These are phyloP conservation scores for Crotophaga sulcirostris DNA, from an alignment of 2,113 vertebrate genomes.

Conservation along the genomic window DNA sequence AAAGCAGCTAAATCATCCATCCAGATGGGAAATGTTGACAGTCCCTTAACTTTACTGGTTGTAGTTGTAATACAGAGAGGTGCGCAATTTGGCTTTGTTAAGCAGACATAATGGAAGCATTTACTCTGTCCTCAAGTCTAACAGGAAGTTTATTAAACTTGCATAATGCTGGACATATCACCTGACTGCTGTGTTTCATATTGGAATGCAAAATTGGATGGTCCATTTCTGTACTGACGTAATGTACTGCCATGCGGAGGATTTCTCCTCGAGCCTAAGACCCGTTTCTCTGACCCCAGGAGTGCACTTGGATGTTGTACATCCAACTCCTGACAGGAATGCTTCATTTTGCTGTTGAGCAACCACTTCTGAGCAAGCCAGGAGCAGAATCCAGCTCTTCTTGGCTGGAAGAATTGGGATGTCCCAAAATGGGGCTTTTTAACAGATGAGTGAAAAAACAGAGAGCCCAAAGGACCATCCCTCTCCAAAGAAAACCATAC, in stretches of 20 bases:
- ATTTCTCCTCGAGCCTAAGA: conserved; percentile 11
- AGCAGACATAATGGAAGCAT: conserved; percentile 41
- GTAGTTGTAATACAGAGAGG: conserved; percentile 3
- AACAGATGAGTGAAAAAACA: conserved; percentile 60
- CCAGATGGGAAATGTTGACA: conserved; percentile 11
- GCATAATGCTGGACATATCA: conserved; percentile 2
- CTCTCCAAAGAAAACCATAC: conserved; percentile 52
- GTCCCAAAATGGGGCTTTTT: conserved; percentile 58
- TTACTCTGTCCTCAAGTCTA: not conserved
- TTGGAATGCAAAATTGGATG: conserved; percentile 2
- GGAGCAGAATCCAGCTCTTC: conserved; percentile 62
- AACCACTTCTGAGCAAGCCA: conserved; percentile 65
- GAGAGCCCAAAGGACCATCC: conserved; percentile 42
- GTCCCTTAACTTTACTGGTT: not conserved
- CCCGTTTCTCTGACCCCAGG: conserved; percentile 44
- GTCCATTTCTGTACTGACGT: conserved; percentile 13
- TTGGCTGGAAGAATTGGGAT: conserved; percentile 44
- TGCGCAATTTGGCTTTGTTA: conserved; percentile 32
- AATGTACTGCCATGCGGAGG: conserved; percentile 28
- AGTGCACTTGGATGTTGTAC: not conserved
- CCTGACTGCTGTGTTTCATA: conserved; percentile 43
- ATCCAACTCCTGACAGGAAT: conserved; percentile 61
- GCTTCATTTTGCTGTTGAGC: conserved; percentile 64
- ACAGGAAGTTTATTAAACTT: conserved; percentile 48
- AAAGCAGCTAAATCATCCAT: conserved; percentile 22